These are phyloP conservation scores for Monopis laevigella DNA, from an alignment of 2,888 invertebrate genomes.

Conservation along the genomic window DNA sequence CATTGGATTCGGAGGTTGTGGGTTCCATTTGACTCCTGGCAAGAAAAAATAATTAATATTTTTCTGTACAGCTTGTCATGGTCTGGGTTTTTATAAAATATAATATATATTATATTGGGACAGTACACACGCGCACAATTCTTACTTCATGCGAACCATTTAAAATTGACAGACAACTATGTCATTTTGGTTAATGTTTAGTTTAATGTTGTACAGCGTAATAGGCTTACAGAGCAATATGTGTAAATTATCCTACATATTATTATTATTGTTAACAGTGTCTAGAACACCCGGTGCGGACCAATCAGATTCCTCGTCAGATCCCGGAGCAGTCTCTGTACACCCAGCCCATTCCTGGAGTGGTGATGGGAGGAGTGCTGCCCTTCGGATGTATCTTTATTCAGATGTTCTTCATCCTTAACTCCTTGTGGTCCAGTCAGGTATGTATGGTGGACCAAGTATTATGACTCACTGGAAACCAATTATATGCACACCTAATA, in stretches of 20 bases:
- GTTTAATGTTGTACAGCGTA: no score
- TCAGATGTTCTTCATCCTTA: slow-evolving; percentile 98
- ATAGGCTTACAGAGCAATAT: no score
- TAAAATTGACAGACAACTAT: no score
- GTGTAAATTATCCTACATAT: no score
- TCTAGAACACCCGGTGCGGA: slow-evolving; percentile 96
- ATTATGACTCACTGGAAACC: no score
- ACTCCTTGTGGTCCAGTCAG: slow-evolving; percentile 93
- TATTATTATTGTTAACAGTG: slow-evolving; percentile 74
- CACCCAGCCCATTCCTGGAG: slow-evolving; percentile 94
- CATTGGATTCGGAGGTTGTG: no score
- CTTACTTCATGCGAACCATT: no score
- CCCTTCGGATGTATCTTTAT: slow-evolving; percentile 99
- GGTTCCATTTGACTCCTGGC: neutral
- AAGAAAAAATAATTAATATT: neutral
- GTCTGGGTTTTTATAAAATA: neutral
- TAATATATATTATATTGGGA: no score
- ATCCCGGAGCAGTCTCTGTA: slow-evolving; percentile 99
- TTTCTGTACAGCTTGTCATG: no score
- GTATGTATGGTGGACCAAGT: slow-evolving; percentile 24
- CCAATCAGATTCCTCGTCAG: slow-evolving; percentile 98
- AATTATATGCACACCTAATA: no score
- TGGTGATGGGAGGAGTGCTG: slow-evolving; percentile 97
- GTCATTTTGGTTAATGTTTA: no score
- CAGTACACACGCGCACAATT: no score